A percentile compares a stretch with the other conserved stretches of the same genome.
phyloP scores from a whole-genome alignment of 2,797 vertebrate genomes.

The Mycteria americana region DNA sequence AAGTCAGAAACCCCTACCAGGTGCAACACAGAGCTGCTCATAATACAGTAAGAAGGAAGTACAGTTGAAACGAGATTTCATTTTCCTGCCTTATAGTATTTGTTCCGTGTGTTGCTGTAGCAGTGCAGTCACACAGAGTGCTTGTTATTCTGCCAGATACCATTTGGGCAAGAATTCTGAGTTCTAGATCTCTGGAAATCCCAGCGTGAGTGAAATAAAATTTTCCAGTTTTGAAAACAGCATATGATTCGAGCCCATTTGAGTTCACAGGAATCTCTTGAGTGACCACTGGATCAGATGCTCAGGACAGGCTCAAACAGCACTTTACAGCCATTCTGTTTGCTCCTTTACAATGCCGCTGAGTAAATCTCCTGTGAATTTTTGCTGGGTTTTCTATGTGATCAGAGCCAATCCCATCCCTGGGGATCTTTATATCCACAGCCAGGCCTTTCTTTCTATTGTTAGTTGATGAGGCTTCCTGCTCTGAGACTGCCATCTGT shows the following conservation, averaged over 20 bases:
- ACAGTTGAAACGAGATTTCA: not conserved
- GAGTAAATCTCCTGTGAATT: not conserved
- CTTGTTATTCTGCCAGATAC: not conserved
- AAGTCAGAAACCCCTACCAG: not conserved
- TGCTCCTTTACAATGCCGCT: not conserved
- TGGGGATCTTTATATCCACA: not conserved
- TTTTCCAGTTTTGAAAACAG: not conserved
- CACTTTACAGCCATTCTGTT: not conserved
- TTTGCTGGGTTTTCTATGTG: not conserved
- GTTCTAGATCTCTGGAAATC: not conserved
- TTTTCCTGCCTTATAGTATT: not conserved
- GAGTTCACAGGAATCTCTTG: not conserved
- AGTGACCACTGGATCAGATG: not conserved
- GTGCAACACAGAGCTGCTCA: not conserved
- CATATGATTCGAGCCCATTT: rapidly evolving
- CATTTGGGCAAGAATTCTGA: not conserved
- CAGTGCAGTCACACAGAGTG: not conserved
- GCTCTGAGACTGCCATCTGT: not conserved
- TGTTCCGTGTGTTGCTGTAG: not conserved
- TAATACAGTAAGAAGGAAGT: rapidly evolving
- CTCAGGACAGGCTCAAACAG: not conserved
- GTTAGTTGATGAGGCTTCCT: not conserved
- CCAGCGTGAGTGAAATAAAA: not conserved
- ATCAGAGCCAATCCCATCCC: not conserved
- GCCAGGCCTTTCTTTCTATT: not conserved